Conservation (phyloP, 2,113 vertebrate species). For the Aix galericulata region DNA sequence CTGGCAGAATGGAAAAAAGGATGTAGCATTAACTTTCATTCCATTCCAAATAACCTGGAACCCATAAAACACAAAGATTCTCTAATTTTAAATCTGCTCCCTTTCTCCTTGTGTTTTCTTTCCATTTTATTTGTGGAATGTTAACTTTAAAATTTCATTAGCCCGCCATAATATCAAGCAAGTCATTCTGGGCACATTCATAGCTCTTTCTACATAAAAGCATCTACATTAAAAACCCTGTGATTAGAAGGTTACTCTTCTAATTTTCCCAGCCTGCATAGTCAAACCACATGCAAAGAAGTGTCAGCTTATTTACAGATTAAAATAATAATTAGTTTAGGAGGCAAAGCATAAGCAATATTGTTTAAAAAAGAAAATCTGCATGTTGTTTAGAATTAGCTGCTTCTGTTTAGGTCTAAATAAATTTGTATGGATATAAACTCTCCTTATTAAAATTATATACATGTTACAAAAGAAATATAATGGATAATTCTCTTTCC, state of each 20-base stretch:
- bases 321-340: constrained; percentile 62
- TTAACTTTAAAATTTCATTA: constrained; percentile 65
- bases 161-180: constrained; percentile 26
- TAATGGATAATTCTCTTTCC: constrained; percentile 24
- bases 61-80: constrained; percentile 67
- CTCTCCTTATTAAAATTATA: constrained; percentile 33
- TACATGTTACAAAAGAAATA: constrained; percentile 24
- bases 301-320: constrained; percentile 52
- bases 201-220: constrained; percentile 41
- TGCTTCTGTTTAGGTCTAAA: constrained; percentile 56
- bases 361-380: constrained; percentile 45
- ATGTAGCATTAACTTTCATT: constrained; percentile 71
- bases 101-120: constrained; percentile 53
- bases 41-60: constrained; percentile 72
- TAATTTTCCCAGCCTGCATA: constrained; percentile 48
- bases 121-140: constrained; percentile 57
- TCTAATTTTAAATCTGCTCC: constrained; percentile 59
- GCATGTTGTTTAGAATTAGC: constrained; percentile 29
- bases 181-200: constrained; percentile 27
- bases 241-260: constrained; percentile 57
- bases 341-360: constrained; percentile 32
- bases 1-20: constrained; percentile 65
- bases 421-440: constrained; percentile 16
- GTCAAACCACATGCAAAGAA: constrained; percentile 57
- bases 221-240: neutral